phyloP scores from a whole-genome alignment of 2,113 vertebrate species.

The Gymnogyps californianus region DNA sequence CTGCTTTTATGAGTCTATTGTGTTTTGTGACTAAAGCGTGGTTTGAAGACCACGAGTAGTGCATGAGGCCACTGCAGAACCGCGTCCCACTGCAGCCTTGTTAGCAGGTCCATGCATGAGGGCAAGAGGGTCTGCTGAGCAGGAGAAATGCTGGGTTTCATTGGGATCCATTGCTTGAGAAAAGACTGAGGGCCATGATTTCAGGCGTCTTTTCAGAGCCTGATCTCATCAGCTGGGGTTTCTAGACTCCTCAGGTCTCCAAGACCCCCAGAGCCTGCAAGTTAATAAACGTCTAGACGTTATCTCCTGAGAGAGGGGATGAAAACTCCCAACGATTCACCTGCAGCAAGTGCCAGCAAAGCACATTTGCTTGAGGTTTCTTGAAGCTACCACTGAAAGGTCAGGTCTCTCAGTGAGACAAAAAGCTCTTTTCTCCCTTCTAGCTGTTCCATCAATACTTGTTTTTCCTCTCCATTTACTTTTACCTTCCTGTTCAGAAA shows the following conservation, averaged over 20 bases:
- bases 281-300: neutral
- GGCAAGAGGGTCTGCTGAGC: neutral
- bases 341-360: conserved; percentile 20
- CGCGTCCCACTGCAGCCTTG: neutral
- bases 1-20: conserved; percentile 19
- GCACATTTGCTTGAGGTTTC: conserved; percentile 45
- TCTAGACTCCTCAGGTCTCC: neutral
- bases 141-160: neutral
- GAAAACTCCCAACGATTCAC: neutral
- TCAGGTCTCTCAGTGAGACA: conserved; percentile 23
- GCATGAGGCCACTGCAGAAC: neutral
- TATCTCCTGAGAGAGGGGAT: neutral
- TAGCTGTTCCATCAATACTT: conserved; percentile 48
- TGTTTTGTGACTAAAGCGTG: neutral
- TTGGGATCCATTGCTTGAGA: neutral
- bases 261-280: neutral
- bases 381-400: conserved; percentile 46
- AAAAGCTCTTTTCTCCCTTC: conserved; percentile 13
- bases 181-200: neutral
- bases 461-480: conserved; percentile 52
- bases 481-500: conserved; percentile 10
- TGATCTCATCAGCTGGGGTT: neutral
- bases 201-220: neutral
- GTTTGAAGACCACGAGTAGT: neutral
- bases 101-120: neutral